A percentile compares a stretch with the other conserved stretches of the same genome.
Evolutionary conservation across 2,113 vertebrate species (phyloP).

Genomic region (Philantomba maxwellii): DNA sequence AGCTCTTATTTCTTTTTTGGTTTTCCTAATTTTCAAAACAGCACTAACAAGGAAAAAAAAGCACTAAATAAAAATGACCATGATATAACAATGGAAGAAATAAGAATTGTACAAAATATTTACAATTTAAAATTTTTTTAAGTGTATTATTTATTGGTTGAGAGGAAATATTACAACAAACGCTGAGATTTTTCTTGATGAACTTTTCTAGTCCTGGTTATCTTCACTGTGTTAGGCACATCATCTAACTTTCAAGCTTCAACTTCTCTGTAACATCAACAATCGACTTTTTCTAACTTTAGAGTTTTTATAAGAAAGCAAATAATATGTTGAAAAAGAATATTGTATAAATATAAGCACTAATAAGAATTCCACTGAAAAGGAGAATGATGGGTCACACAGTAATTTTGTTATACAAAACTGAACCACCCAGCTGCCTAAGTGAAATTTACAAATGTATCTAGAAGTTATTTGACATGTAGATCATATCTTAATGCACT

Average conservation of each 20-base stretch:
- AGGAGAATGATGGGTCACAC: background rate
- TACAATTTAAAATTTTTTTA: background rate
- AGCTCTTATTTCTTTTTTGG: background rate
- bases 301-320: background rate
- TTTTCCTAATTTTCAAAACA: background rate
- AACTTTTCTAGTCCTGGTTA: background rate
- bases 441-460: background rate
- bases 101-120: background rate
- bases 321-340: background rate
- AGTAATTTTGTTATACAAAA: background rate
- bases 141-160: background rate
- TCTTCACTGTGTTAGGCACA: background rate
- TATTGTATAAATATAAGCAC: background rate
- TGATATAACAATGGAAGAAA: background rate
- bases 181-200: background rate
- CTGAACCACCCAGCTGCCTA: background rate
- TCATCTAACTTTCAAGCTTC: background rate
- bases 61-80: background rate
- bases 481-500: background rate
- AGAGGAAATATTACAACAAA: background rate
- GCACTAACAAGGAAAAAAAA: background rate
- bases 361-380: background rate
- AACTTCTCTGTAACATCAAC: background rate
- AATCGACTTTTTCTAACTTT: background rate
- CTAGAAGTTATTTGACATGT: background rate